A percentile compares a stretch with the other conserved stretches of the same genome.
Conservation (phyloP, 23 tunicate genomes). For the Halocynthia roretzi region DNA sequence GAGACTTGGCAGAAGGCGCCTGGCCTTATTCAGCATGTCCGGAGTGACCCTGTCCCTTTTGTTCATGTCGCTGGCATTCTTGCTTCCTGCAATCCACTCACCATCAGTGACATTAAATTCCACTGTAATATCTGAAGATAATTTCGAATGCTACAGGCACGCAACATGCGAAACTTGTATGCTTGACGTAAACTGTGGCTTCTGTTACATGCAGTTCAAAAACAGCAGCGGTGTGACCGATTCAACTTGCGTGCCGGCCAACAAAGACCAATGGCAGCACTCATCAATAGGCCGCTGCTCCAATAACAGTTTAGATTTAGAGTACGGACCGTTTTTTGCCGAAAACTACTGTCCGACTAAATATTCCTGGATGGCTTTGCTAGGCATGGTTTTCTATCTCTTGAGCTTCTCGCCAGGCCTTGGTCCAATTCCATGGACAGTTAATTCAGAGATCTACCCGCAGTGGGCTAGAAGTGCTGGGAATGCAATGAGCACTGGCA, state of each 20-base stretch:
- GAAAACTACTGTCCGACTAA: constrained; percentile 85
- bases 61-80: constrained; percentile 75
- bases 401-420: constrained; percentile 91
- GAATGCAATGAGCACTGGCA: constrained; percentile 69
- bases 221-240: constrained; percentile 17
- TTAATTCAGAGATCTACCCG: constrained; percentile 91
- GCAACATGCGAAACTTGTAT: constrained; percentile 17
- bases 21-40: constrained; percentile 59
- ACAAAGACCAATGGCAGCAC: constrained; percentile 17
- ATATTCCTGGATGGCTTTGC: constrained; percentile 88
- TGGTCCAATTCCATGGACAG: constrained; percentile 99
- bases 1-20: constrained; percentile 66
- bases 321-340: constrained; percentile 48
- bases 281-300: constrained; percentile 33
- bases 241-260: constrained; percentile 57
- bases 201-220: constrained; percentile 44
- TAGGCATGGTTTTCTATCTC: constrained; percentile 86
- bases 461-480: constrained; percentile 90
- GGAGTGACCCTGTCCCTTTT: constrained; percentile 68
- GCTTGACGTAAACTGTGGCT: constrained; percentile 54
- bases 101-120: constrained; percentile 56
- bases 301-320: neutral
- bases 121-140: constrained; percentile 7
- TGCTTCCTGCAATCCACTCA: constrained; percentile 68
- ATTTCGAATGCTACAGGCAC: constrained; percentile 17